A percentile compares a stretch with the other conserved stretches of the same genome.
These are phyloP conservation scores for Eulemur rubriventer DNA, from an alignment of 2,797 vertebrate species.

Conservation along the genomic window DNA sequence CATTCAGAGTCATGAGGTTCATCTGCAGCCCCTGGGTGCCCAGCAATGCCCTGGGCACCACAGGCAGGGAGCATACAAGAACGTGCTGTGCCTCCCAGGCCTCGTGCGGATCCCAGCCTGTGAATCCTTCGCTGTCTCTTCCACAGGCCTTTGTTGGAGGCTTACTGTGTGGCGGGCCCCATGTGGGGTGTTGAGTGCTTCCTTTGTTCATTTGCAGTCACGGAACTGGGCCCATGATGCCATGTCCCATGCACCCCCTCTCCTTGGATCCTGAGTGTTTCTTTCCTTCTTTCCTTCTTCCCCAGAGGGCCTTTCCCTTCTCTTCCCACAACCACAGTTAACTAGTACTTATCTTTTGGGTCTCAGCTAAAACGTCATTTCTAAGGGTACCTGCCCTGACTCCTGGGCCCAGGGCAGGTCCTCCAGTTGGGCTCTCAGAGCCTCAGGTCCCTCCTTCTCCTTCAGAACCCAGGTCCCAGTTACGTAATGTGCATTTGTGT, in stretches of 20 bases:
- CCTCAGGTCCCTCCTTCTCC: not conserved
- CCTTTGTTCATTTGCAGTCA: not conserved
- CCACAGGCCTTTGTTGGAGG: not conserved
- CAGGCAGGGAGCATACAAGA: not conserved
- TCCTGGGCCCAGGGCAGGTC: not conserved
- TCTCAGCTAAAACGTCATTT: not conserved
- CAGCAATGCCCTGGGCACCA: not conserved
- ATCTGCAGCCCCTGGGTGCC: not conserved
- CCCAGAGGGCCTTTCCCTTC: not conserved
- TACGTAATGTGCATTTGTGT: not conserved
- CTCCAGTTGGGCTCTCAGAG: not conserved
- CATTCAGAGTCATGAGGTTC: not conserved
- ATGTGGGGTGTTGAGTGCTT: not conserved
- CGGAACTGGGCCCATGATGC: not conserved
- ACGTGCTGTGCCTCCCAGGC: not conserved
- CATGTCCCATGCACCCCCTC: not conserved
- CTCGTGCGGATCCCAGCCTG: not conserved
- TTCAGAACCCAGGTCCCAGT: not conserved
- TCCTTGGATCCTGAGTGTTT: not conserved
- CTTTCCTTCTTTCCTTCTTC: not conserved
- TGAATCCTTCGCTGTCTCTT: not conserved
- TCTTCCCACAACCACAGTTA: not conserved
- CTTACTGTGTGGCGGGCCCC: not conserved
- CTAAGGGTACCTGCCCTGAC: not conserved
- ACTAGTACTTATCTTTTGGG: not conserved